phyloP scores from a whole-genome alignment of 2,797 vertebrate species.

The Onychomys leucogaster region DNA sequence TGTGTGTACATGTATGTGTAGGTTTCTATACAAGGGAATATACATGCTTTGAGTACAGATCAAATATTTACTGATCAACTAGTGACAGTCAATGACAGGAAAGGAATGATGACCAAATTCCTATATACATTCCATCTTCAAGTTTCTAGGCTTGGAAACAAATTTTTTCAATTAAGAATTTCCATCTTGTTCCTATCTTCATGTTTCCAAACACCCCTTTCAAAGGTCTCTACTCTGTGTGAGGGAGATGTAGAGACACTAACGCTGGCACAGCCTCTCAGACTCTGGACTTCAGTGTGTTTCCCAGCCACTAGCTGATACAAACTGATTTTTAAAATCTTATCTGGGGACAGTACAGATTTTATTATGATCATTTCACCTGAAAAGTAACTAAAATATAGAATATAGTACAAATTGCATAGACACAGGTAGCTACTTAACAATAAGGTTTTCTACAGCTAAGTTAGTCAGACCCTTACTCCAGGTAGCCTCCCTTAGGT shows the following conservation, averaged over 20 bases:
- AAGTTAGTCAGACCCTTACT: neutral
- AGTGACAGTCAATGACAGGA: constrained; percentile 2
- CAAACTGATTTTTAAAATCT: constrained; percentile 49
- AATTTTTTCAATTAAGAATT: constrained; percentile 46
- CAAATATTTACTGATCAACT: neutral
- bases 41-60: constrained; percentile 45
- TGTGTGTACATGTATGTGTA: neutral
- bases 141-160: neutral
- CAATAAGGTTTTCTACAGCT: neutral
- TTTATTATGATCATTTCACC: constrained; percentile 8
- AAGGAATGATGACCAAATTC: neutral
- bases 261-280: constrained; percentile 38
- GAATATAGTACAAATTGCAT: neutral
- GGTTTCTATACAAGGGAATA: neutral
- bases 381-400: constrained; percentile 35
- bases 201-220: constrained; percentile 12
- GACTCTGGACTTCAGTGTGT: constrained; percentile 49
- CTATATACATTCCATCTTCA: constrained; percentile 35
- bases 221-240: neutral
- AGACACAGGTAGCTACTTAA: neutral
- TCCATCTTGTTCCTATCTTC: constrained; percentile 36
- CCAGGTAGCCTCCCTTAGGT: neutral
- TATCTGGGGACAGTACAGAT: neutral
- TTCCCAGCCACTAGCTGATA: constrained; percentile 51
- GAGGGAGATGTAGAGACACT: neutral